Evolutionary conservation across 1,140 invertebrate genomes (phyloP).

Genomic region (Cyrtorhinus lividipennis): DNA sequence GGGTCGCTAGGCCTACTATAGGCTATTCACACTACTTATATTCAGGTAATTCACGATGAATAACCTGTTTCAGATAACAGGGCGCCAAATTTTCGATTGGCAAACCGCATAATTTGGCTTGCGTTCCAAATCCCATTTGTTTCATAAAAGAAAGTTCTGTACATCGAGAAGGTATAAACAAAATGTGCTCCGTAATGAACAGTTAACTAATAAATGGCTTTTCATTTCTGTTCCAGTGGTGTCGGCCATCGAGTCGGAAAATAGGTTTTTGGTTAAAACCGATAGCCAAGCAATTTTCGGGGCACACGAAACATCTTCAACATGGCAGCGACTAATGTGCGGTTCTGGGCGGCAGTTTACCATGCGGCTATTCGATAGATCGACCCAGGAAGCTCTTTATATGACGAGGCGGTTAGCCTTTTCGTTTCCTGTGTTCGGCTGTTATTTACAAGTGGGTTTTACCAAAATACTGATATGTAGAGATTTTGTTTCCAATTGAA

Average conservation of each 20-base stretch:
- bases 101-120: no score
- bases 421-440: neutral
- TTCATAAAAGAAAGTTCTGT: no score
- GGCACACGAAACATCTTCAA: neutral
- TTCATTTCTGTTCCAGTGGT: slow-evolving; percentile 16
- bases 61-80: no score
- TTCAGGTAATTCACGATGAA: no score
- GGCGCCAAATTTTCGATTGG: no score
- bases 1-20: no score
- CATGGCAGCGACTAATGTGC: slow-evolving; percentile 31
- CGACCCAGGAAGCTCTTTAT: slow-evolving; percentile 44
- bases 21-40: no score
- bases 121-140: no score
- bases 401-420: slow-evolving; percentile 37
- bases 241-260: neutral
- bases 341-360: slow-evolving; percentile 40
- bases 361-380: slow-evolving; percentile 45
- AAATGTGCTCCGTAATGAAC: no score
- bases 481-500: no score
- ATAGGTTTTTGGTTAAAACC: slow-evolving; percentile 11
- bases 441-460: slow-evolving; percentile 14
- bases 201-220: no score
- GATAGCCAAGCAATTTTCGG: slow-evolving; percentile 11
- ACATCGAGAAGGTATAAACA: no score
- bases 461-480: neutral